These are phyloP conservation scores for Luperina nickerlii DNA, from an alignment of 2,888 invertebrate species.

Conservation along the genomic window DNA sequence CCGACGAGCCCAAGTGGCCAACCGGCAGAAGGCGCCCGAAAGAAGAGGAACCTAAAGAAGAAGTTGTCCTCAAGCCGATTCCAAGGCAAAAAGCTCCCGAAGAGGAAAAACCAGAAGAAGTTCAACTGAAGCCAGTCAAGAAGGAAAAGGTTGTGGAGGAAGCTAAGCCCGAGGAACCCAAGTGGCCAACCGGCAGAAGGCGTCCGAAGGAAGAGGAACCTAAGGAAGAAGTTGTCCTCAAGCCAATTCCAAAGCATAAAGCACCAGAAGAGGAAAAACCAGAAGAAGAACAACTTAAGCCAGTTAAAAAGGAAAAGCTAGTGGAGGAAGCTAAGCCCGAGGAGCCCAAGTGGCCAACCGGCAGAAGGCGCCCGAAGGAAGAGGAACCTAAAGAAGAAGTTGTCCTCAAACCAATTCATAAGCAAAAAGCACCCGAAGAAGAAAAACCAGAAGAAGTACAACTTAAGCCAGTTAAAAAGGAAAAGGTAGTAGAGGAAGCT, in stretches of 20 bases:
- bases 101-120: constrained; percentile 1
- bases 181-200: not conserved
- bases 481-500: constrained; percentile 68
- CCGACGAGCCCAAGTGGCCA: no score
- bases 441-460: constrained; percentile 14
- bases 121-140: not conserved
- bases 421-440: constrained; percentile 15
- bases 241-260: not conserved
- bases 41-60: no score
- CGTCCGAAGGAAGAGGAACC: constrained; percentile 2
- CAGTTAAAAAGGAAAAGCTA: constrained; percentile 2
- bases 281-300: not conserved
- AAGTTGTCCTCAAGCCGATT: not conserved
- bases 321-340: constrained; percentile 24
- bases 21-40: no score
- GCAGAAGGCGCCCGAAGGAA: constrained; percentile 17
- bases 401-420: constrained; percentile 19
- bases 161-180: not conserved
- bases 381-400: constrained; percentile 31
- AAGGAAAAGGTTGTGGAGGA: not conserved
- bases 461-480: constrained; percentile 13
- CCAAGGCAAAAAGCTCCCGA: not conserved
- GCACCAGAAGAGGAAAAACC: not conserved
- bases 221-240: constrained; percentile 4
- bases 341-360: constrained; percentile 22